Evolutionary conservation across 2,888 invertebrate species (phyloP).

Genomic region (Laothoe populi): DNA sequence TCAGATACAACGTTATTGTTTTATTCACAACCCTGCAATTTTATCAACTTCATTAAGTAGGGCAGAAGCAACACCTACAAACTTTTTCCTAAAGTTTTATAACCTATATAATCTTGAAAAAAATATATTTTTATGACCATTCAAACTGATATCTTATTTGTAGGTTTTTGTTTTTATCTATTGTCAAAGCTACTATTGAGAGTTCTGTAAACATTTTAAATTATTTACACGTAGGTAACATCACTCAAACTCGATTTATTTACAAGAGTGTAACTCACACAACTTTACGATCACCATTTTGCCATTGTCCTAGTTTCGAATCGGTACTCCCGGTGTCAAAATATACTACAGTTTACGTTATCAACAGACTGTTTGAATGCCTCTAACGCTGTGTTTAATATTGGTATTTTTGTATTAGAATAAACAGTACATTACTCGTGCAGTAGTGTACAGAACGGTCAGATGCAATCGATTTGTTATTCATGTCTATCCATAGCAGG

Average conservation of each 20-base stretch:
- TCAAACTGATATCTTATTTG: background rate
- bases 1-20: too few relatives aligned
- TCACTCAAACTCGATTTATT: slow-evolving; percentile 48
- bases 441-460: too few relatives aligned
- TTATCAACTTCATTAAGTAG: too few relatives aligned
- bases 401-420: slow-evolving; percentile 19
- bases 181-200: background rate
- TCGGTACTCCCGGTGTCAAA: slow-evolving; percentile 27
- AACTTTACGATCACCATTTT: slow-evolving; percentile 53
- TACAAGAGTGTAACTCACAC: slow-evolving; percentile 53
- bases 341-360: slow-evolving; percentile 26
- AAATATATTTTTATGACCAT: background rate
- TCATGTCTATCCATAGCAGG: too few relatives aligned
- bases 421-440: background rate
- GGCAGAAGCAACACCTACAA: too few relatives aligned
- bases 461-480: too few relatives aligned
- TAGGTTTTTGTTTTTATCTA: background rate
- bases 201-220: background rate
- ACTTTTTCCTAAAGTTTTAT: too few relatives aligned
- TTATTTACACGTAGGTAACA: slow-evolving; percentile 32
- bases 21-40: too few relatives aligned
- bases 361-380: slow-evolving; percentile 17
- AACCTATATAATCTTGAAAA: too few relatives aligned
- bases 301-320: slow-evolving; percentile 51
- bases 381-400: slow-evolving; percentile 14